Base-by-base conservation (phyloP, 1,140 invertebrate genomes). In the Cyclargus thomasi region DNA sequence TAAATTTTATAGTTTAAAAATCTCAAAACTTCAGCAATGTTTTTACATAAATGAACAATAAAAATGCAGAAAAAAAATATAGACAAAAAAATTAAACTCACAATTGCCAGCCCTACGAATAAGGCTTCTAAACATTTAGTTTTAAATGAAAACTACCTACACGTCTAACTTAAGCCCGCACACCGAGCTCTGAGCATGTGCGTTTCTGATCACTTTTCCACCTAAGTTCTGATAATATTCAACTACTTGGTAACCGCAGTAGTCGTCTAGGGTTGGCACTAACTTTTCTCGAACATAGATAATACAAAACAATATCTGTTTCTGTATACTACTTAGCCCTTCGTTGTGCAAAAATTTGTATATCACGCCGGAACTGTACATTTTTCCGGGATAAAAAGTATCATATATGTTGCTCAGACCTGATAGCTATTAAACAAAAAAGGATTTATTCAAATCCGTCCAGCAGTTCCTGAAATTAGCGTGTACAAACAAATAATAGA, bases 111-210 rank as follows among this genome's bases (percentile, higher is more conserved):
- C 55, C 55, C 55, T 59, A 59, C 18, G 55, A 2, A 59, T 59
- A 59, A 59, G 55, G 55, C 55, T 22, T 8, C 55, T 59, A 59
- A 59, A 59, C 18, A 59, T 59, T 59, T 59, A 59, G 18, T 59
- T 59, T 59, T 21, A 18, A 59, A 59, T 17, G 18, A 7, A 59
- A 55, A 21, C 55, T 59, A 21, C 55, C 17, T 59, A 20, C 18
- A 18, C 55, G 55, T 59, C 55, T 20, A 59, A 59, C 55, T 17
- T 47, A 14, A 47, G 39, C 39, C 39, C 39, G 39, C 39, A 47
- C 39, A 47, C 39, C 39, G 39, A 16, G 39, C 14, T 14, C 7
- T 3, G 39, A 47, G 39, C 39, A 47, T 47, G 39, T 47, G 39
- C 39, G 39, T 47, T 47, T 16, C 39, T 47, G 39, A 47, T 20